phyloP scores from a whole-genome alignment of 2,797 vertebrate genomes.

The Rallus crepitans region DNA sequence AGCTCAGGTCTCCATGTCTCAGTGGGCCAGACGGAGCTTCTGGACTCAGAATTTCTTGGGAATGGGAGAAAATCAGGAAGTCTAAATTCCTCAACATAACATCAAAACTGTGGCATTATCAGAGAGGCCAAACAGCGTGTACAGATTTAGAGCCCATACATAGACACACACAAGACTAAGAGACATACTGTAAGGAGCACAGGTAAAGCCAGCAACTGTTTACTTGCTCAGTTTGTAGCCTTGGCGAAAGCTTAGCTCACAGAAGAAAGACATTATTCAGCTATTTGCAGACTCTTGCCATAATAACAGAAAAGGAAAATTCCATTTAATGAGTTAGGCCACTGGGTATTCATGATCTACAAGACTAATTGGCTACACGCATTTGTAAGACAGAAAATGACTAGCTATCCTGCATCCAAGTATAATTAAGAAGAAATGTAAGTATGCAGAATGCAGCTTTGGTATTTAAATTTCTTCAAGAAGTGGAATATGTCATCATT shows the following conservation, averaged over 20 bases:
- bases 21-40: not conserved
- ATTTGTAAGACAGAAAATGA: slow-evolving; percentile 46
- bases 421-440: slow-evolving; percentile 47
- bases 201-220: not conserved
- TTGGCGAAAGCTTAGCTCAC: not conserved
- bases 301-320: slow-evolving; percentile 33
- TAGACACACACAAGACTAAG: too few relatives aligned
- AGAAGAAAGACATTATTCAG: not conserved
- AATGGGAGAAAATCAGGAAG: not conserved
- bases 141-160: too few relatives aligned
- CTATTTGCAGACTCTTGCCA: not conserved
- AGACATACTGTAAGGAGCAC: not conserved
- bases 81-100: not conserved
- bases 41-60: not conserved
- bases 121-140: not conserved
- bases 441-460: slow-evolving; percentile 11
- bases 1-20: not conserved
- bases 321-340: slow-evolving; percentile 24
- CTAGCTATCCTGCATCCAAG: slow-evolving; percentile 36
- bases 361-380: slow-evolving; percentile 20
- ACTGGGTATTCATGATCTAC: slow-evolving; percentile 27
- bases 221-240: not conserved
- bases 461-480: slow-evolving; percentile 61
- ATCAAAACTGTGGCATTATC: not conserved
- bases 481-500: slow-evolving; percentile 58